These are phyloP conservation scores for Cromileptes altivelis DNA, from an alignment of 2,113 vertebrate genomes.

Conservation along the genomic window DNA sequence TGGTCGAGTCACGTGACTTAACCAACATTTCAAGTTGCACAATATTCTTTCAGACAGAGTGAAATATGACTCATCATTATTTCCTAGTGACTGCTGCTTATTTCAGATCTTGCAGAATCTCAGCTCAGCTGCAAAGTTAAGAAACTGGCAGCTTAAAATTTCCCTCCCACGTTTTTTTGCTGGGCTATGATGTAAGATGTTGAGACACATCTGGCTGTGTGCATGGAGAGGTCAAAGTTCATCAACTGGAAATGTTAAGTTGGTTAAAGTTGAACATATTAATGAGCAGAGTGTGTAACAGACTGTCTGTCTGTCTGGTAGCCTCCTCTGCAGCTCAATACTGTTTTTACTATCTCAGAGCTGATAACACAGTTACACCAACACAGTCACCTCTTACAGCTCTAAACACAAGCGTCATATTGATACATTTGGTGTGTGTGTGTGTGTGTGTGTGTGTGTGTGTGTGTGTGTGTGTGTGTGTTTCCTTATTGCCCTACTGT, in stretches of 20 bases:
- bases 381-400: background rate
- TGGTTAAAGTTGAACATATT: background rate
- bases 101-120: background rate
- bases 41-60: background rate
- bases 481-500: background rate
- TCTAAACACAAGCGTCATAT: background rate
- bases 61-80: background rate
- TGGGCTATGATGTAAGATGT: background rate
- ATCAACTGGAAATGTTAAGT: background rate
- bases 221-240: background rate
- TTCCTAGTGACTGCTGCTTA: background rate
- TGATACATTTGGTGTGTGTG: background rate
- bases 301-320: background rate
- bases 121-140: background rate
- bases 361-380: background rate
- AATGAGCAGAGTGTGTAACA: no score
- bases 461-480: background rate
- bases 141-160: background rate
- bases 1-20: background rate
- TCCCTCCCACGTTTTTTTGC: background rate
- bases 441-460: background rate
- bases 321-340: background rate
- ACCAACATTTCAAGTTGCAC: background rate
- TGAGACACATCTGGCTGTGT: background rate
- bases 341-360: background rate